These are phyloP conservation scores for Pomacea canaliculata DNA, from an alignment of 2,888 invertebrate genomes.

Conservation along the genomic window DNA sequence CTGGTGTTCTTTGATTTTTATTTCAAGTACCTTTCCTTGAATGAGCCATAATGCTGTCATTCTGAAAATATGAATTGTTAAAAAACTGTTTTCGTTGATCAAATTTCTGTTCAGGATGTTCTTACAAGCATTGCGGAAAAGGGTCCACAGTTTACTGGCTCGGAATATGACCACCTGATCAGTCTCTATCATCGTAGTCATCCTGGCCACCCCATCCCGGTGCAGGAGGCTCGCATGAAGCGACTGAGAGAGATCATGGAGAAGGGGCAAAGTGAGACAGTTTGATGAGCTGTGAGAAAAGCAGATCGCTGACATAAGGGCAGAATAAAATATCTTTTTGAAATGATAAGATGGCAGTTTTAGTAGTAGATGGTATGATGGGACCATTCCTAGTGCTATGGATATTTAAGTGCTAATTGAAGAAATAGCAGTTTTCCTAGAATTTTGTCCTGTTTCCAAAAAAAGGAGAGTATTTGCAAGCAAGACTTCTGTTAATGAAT, in stretches of 20 bases:
- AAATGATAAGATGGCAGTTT: too few species aligned
- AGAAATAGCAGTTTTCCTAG: too few species aligned
- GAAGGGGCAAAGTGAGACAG: slow-evolving; percentile 52
- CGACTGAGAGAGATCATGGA: slow-evolving; percentile 84
- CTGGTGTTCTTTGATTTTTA: neutral
- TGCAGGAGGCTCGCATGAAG: slow-evolving; percentile 73
- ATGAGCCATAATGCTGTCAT: neutral
- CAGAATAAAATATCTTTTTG: too few species aligned
- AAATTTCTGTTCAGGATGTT: slow-evolving; percentile 77
- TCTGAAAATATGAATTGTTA: neutral
- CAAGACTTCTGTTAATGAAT: too few species aligned
- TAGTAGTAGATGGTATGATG: too few species aligned
- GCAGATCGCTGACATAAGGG: too few species aligned
- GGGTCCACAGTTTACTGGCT: slow-evolving; percentile 87
- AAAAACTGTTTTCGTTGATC: too few species aligned
- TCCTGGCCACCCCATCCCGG: slow-evolving; percentile 45
- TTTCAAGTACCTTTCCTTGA: neutral
- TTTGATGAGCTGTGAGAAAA: slow-evolving; percentile 8
- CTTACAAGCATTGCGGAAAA: slow-evolving; percentile 86
- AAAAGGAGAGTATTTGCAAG: too few species aligned
- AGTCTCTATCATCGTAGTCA: slow-evolving; percentile 81
- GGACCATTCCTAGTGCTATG: too few species aligned
- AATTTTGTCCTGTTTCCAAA: too few species aligned
- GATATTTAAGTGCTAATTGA: too few species aligned
- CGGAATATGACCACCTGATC: slow-evolving; percentile 89